These are phyloP conservation scores for Escarpia spicata DNA, from an alignment of 2,888 invertebrate genomes.

Conservation along the genomic window DNA sequence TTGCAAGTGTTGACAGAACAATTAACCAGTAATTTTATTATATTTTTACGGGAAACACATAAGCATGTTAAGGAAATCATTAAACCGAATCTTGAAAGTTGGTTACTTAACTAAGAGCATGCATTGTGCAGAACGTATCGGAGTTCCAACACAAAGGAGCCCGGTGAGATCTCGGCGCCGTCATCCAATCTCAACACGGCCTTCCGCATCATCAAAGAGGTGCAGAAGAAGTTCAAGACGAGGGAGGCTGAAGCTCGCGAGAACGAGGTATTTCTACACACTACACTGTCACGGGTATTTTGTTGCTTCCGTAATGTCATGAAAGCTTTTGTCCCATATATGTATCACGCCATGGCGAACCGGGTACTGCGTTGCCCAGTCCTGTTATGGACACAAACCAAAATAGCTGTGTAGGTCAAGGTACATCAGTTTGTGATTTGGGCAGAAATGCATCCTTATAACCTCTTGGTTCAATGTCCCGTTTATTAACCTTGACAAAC, in stretches of 20 bases:
- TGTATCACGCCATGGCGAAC: too few species aligned
- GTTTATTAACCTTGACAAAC: too few species aligned
- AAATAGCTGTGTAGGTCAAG: neutral
- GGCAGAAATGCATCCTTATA: too few species aligned
- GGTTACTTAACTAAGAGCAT: neutral
- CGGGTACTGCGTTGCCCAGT: too few species aligned
- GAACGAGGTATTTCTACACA: conserved; percentile 77
- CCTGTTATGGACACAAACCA: neutral
- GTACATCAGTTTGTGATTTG: too few species aligned
- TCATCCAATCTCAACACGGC: conserved; percentile 96
- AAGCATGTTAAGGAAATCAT: neutral
- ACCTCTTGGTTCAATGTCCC: too few species aligned
- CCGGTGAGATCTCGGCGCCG: conserved; percentile 94
- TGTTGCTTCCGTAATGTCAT: neutral
- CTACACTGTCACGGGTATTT: neutral
- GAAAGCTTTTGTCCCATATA: neutral
- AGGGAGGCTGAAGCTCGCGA: conserved; percentile 98
- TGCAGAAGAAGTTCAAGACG: conserved; percentile 97
- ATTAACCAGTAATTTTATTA: too few species aligned
- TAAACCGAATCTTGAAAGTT: neutral
- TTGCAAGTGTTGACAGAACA: too few species aligned
- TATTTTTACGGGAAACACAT: too few species aligned
- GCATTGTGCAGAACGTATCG: conserved; percentile 79
- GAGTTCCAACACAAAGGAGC: conserved; percentile 96
- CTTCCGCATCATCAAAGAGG: conserved; percentile 97